Base-by-base conservation (phyloP, 35 echinoderm and acorn worm species). In the Eucidaris tribuloides region DNA sequence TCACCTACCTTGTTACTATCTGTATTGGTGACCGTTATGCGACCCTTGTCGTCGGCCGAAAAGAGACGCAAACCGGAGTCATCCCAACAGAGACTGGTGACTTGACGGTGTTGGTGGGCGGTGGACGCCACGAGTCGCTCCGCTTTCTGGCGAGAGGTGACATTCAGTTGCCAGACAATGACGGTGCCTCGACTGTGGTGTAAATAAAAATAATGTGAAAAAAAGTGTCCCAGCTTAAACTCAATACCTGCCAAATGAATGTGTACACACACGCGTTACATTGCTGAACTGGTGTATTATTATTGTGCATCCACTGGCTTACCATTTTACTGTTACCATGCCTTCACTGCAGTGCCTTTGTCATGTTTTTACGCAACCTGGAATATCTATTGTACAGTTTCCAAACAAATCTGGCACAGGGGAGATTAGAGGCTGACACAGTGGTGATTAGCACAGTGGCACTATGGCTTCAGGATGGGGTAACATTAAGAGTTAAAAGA, bases 121-220 rank as follows among this genome's bases (percentile, higher is more conserved):
- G 78, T 77, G 0, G 90, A 86, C 0, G 84, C 62, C 18, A 77
- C 76, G 19, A 98, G 43, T 30, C 45, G 81, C 44, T 93, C 86
- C 44, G 95, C 86, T 33, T 68, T 50, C 33, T 85, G 79, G 13
- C 95, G 58, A 25, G 59, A 60, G 3, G 81, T 83, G 31, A 98
- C 48, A 43, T 98, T 98, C 58, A 98, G 65, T 76, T 98, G 64
- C 95, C 90, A 98, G 2, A 84, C 78, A n/a, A 93, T 60, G 17
- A 93, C 65, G 0, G 86, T 60, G 35, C 90, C 86, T 46, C 80
- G 49, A 74, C 95, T 98, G 41, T 19, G 56, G 30, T 57, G 33
- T 13, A 13, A 90, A 41, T 4, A 64, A 52, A 0, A 77, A 52
- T 2, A 65, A 84, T 20, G 25, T 23, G 13, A 0, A 54, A 54